These are phyloP conservation scores for Drosophila silvestris DNA, from an alignment of 2,888 invertebrate genomes.

Conservation along the genomic window DNA sequence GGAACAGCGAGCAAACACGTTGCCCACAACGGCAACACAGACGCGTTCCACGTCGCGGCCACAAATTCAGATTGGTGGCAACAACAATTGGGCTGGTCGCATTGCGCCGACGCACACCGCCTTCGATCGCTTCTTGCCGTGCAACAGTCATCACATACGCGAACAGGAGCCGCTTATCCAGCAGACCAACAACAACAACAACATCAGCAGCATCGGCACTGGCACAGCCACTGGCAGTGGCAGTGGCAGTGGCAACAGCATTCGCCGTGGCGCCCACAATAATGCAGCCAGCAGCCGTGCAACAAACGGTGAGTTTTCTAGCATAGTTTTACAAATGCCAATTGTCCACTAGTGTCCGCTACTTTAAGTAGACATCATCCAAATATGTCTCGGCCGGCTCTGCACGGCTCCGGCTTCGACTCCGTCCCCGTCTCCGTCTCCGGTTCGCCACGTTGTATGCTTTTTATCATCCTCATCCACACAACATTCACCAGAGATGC, in stretches of 20 bases:
- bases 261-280: neutral
- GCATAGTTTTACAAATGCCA: neutral
- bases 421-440: neutral
- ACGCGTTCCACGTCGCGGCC: constrained; percentile 90
- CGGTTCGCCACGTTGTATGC: constrained; percentile 25
- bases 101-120: constrained; percentile 84
- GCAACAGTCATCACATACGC: constrained; percentile 90
- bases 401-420: constrained; percentile 10
- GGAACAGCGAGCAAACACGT: constrained; percentile 87
- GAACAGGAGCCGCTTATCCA: constrained; percentile 73
- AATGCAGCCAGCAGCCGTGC: neutral
- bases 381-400: constrained; percentile 7
- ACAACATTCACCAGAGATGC: constrained; percentile 50
- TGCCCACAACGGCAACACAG: constrained; percentile 90
- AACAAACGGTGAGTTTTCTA: constrained; percentile 31
- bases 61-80: constrained; percentile 88
- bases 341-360: neutral
- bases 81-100: constrained; percentile 85
- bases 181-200: constrained; percentile 51
- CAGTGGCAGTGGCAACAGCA: neutral
- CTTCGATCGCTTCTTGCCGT: constrained; percentile 88
- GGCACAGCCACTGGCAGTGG: constrained; percentile 15
- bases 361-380: neutral
- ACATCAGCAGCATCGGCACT: constrained; percentile 31
- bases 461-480: constrained; percentile 6